Base-by-base conservation (phyloP, 2,113 vertebrate genomes). In the Corythaixoides concolor region DNA sequence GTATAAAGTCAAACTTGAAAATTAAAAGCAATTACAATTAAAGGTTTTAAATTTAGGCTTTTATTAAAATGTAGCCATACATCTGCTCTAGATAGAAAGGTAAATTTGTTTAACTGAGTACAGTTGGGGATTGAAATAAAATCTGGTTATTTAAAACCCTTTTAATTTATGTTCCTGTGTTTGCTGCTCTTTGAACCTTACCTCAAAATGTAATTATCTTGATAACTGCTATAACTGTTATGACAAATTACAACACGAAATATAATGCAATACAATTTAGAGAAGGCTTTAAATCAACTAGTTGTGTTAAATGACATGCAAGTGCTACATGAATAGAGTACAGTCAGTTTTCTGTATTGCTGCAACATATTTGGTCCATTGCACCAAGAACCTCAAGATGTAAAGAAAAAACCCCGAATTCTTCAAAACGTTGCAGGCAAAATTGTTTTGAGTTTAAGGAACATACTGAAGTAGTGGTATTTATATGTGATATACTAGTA, bases 51-150 rank as follows among this genome's bases (percentile, higher is more conserved):
- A 6, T 94, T 92, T 60, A 90, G 35, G 37, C 32, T 92, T 90
- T 89, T 82, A 84, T 93, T 96, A 94, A 97, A 97, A 79, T 24
- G 18, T 45, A 69, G 85, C 27, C 76, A 26, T 83, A 81, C 39
- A 22, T 86, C 70, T 93, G 22, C 73, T 95, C 92, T 81, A 55
- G 37, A 50, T 53, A 88, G 67, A 89, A 95, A 95, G 62, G 43
- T 96, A 95, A 94, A 95, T 90, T 96, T 96, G 33, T 96, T 97
- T 97, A 83, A 96, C 62, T 81, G 68, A 63, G 18, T 95, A 73
- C 47, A 62, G 9, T 68, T 96, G 45, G 30, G 59, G 33, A 91
- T 96, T 95, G 97, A 96, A 97, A 93, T 96, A 97, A 97, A 97
- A 96, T 59, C 41, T 89, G 8, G 45, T 78, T 91, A 91, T 89